phyloP scores from a whole-genome alignment of 2,797 vertebrate genomes.

The Cuniculus paca region DNA sequence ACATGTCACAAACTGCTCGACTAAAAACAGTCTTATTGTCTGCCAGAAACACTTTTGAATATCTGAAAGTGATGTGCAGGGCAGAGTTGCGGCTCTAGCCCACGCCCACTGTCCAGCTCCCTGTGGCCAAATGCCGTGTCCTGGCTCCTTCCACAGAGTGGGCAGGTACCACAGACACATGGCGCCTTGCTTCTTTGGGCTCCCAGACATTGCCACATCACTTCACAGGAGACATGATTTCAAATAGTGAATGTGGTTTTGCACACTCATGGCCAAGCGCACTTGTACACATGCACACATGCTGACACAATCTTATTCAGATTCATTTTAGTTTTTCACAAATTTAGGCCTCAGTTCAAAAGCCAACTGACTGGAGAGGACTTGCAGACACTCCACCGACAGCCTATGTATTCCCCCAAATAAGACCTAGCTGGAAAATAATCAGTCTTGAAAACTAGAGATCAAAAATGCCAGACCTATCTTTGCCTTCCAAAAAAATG shows the following conservation, averaged over 20 bases:
- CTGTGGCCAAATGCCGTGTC: neutral
- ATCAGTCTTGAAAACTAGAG: neutral
- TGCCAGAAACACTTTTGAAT: neutral
- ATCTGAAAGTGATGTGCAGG: neutral
- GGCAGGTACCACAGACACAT: neutral
- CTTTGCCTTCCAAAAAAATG: constrained; percentile 4
- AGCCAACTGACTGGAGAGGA: neutral
- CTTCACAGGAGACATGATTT: neutral
- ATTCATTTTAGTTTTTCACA: constrained; percentile 10
- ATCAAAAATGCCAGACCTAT: neutral
- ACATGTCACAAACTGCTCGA: neutral
- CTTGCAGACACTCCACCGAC: neutral
- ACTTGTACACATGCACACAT: neutral
- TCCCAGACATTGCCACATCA: neutral
- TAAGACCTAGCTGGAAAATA: neutral
- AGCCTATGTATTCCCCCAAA: neutral
- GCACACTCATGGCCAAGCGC: neutral
- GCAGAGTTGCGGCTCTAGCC: neutral
- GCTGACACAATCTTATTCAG: neutral
- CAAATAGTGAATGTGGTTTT: neutral
- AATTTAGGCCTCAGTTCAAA: neutral
- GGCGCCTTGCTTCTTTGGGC: neutral
- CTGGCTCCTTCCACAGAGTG: neutral
- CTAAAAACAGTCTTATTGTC: neutral
- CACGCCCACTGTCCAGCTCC: neutral